A percentile compares a stretch with the other conserved stretches of the same genome.
Conservation (phyloP, 2,113 vertebrate genomes). For the Cariama cristata region DNA sequence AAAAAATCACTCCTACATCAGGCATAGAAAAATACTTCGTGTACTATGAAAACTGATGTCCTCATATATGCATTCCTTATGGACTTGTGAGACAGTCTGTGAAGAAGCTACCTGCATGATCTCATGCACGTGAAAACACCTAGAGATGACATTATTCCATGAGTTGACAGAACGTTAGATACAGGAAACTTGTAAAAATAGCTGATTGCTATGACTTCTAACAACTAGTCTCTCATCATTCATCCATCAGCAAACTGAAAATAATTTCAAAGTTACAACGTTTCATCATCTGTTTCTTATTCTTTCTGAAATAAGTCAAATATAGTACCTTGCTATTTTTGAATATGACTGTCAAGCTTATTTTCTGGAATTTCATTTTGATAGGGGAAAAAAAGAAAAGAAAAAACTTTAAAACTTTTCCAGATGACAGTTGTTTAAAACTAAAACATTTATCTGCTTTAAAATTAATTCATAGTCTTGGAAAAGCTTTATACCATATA, state of each 20-base stretch:
- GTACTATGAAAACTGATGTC: background rate
- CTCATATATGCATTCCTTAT: background rate
- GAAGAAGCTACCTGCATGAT: background rate
- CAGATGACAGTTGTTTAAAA: background rate
- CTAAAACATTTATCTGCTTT: background rate
- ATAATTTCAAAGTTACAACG: constrained; percentile 28
- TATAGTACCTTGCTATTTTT: constrained; percentile 51
- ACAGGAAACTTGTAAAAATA: constrained; percentile 10
- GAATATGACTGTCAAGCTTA: constrained; percentile 3
- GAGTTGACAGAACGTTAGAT: background rate
- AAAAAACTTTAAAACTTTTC: background rate
- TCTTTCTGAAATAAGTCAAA: constrained; percentile 47
- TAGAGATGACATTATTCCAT: background rate
- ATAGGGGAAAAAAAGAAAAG: background rate
- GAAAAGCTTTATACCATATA: background rate
- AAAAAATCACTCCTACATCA: background rate
- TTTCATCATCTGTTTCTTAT: constrained; percentile 40
- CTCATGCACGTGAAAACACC: background rate
- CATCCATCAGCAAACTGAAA: constrained; percentile 28
- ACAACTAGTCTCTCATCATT: background rate
- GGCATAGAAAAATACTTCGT: background rate
- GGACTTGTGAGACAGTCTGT: background rate
- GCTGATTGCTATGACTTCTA: background rate
- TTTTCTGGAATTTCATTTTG: constrained; percentile 34
- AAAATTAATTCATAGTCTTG: background rate